phyloP scores from a whole-genome alignment of 2,888 invertebrate species.

The Capitulum mitella region DNA sequence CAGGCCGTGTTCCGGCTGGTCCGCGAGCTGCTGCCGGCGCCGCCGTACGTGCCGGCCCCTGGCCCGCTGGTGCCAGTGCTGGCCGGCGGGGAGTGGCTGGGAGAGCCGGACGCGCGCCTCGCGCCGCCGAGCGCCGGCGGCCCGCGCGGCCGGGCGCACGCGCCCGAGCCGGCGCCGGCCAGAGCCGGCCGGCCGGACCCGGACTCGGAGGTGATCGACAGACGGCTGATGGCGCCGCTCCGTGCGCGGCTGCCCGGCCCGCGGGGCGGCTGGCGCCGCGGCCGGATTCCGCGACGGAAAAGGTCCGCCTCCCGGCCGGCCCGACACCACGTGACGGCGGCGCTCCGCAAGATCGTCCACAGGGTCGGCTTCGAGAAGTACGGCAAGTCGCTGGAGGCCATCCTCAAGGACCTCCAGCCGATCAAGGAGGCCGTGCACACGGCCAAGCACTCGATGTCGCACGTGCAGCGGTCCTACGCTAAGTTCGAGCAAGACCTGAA shows the following conservation, averaged over 20 bases:
- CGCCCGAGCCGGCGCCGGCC: not conserved
- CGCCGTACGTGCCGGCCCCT: not conserved
- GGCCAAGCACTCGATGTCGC: not conserved
- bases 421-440: not conserved
- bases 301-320: not conserved
- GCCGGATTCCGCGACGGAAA: no score
- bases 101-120: not conserved
- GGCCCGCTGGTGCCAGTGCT: not conserved
- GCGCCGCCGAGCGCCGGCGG: constrained; percentile 10
- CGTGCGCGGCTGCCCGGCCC: not conserved
- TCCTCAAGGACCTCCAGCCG: not conserved
- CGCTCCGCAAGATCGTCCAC: not conserved
- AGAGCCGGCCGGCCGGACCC: not conserved
- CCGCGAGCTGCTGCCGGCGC: not conserved
- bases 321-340: not conserved
- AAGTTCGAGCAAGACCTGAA: not conserved
- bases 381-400: not conserved
- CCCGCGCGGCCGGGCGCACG: not conserved
- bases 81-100: no score
- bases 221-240: not conserved
- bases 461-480: not conserved
- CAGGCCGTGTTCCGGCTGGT: not conserved
- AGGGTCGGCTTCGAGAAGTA: constrained; percentile 7
- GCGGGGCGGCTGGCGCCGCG: not conserved
- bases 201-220: not conserved